Conservation (phyloP, 2,113 vertebrate genomes). For the Ammodytes marinus region DNA sequence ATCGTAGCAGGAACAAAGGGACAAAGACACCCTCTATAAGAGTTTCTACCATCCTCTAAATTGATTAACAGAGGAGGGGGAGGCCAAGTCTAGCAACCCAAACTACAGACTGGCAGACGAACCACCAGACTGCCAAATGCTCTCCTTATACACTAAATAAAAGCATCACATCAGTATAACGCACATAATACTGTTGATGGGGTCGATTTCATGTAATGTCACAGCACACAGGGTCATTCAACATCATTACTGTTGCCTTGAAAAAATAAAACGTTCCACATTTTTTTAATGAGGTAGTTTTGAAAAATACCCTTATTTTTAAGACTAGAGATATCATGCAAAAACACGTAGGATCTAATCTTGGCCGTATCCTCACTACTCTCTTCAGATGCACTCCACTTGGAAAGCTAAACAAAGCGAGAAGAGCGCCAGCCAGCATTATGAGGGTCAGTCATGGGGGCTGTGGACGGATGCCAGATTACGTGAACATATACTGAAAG, state of each 20-base stretch:
- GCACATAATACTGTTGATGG: constrained; percentile 50
- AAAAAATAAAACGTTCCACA: constrained; percentile 8
- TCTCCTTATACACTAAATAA: constrained; percentile 55
- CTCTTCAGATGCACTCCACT: constrained; percentile 70
- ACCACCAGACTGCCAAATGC: constrained; percentile 70
- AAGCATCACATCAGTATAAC: constrained; percentile 49
- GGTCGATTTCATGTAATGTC: constrained; percentile 48
- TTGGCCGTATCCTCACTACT: constrained; percentile 62
- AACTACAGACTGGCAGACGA: constrained; percentile 75
- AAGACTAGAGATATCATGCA: constrained; percentile 30
- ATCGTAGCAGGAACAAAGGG: constrained; percentile 81
- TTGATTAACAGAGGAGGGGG: constrained; percentile 81
- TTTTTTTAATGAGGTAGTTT: constrained; percentile 15
- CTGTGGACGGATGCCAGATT: constrained; percentile 79
- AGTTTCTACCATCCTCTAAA: constrained; percentile 83
- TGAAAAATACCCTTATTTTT: constrained; percentile 63
- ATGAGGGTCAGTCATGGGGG: constrained; percentile 76
- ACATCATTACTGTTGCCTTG: constrained; percentile 19
- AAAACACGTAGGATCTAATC: constrained; percentile 68
- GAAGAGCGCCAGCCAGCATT: constrained; percentile 75
- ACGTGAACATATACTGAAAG: constrained; percentile 80
- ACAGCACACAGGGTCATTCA: constrained; percentile 23
- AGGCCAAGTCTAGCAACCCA: constrained; percentile 63
- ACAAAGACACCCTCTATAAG: constrained; percentile 81
- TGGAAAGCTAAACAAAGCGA: constrained; percentile 78